phyloP scores from a whole-genome alignment of 1,140 invertebrate genomes.

The Condylostylus longicornis region DNA sequence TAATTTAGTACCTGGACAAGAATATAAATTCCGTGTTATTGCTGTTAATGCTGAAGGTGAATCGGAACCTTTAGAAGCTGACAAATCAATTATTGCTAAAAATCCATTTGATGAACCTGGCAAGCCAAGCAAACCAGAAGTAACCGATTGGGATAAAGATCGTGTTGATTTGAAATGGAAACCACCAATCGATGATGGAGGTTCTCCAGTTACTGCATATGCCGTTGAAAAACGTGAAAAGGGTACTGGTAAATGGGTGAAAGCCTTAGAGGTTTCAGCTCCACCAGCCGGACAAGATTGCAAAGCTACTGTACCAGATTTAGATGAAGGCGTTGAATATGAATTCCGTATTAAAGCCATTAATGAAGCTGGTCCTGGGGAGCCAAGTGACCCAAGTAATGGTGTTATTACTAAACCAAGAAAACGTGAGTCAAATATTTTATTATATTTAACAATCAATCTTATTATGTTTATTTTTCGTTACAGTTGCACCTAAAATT shows the following conservation, averaged over 20 bases:
- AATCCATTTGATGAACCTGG: conserved; percentile 95
- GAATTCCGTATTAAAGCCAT: conserved; percentile 92
- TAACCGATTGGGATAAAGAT: conserved; percentile 89
- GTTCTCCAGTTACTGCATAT: conserved; percentile 84
- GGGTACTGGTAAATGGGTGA: conserved; percentile 70
- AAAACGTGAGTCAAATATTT: conserved; percentile 49
- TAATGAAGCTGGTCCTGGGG: conserved; percentile 86
- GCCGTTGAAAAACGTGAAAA: conserved; percentile 89
- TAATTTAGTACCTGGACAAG: conserved; percentile 76
- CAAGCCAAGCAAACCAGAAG: conserved; percentile 73
- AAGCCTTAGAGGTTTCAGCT: conserved; percentile 56
- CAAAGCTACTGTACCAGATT: conserved; percentile 71
- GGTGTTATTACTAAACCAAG: conserved; percentile 82
- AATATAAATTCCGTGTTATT: conserved; percentile 92
- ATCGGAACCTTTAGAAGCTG: conserved; percentile 79
- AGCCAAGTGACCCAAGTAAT: conserved; percentile 80
- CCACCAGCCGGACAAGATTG: conserved; percentile 41
- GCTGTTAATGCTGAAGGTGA: conserved; percentile 92
- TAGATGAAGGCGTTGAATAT: conserved; percentile 89
- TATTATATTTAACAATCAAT: conserved; percentile 3
- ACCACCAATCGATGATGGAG: conserved; percentile 75
- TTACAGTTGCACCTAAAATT: conserved; percentile 78
- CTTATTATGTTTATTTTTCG: conserved; percentile 16
- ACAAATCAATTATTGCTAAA: conserved; percentile 83
- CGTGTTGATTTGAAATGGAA: conserved; percentile 85